Evolutionary conservation across 2,888 invertebrate genomes (phyloP).

Genomic region (Nephrotoma appendiculata): DNA sequence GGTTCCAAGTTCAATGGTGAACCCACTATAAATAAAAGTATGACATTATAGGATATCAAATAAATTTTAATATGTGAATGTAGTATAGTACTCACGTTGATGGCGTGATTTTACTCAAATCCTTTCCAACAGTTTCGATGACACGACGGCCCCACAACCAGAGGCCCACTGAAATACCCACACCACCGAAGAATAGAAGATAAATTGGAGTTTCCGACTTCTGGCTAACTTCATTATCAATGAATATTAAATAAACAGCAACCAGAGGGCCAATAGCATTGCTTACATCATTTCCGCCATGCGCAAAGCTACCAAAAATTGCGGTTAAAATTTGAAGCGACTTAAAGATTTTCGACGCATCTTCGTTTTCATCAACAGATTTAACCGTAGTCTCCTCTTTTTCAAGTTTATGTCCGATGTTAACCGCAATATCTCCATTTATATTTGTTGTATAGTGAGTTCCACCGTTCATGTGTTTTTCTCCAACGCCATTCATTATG

Average conservation of each 20-base stretch:
- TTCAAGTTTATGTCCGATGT: constrained; percentile 31
- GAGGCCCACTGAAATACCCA: constrained; percentile 88
- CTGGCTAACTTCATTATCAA: constrained; percentile 69
- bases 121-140: constrained; percentile 93
- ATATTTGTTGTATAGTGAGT: constrained; percentile 44
- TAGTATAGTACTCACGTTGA: constrained; percentile 60
- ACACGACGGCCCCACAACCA: constrained; percentile 95
- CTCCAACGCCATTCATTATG: constrained; percentile 49
- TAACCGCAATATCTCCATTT: constrained; percentile 54
- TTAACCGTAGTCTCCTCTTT: constrained; percentile 14
- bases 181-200: constrained; percentile 85
- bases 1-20: constrained; percentile 91
- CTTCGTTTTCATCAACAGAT: constrained; percentile 23
- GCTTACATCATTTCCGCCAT: constrained; percentile 97
- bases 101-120: constrained; percentile 92
- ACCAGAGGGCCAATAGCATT: constrained; percentile 97
- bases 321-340: constrained; percentile 95
- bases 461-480: constrained; percentile 44
- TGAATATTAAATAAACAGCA: constrained; percentile 82
- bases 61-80: neutral
- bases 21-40: constrained; percentile 48
- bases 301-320: constrained; percentile 95
- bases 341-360: constrained; percentile 51
- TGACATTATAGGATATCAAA: neutral
- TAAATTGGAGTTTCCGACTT: constrained; percentile 79